phyloP scores from a whole-genome alignment of 2,888 invertebrate species.

The Amiota minor region DNA sequence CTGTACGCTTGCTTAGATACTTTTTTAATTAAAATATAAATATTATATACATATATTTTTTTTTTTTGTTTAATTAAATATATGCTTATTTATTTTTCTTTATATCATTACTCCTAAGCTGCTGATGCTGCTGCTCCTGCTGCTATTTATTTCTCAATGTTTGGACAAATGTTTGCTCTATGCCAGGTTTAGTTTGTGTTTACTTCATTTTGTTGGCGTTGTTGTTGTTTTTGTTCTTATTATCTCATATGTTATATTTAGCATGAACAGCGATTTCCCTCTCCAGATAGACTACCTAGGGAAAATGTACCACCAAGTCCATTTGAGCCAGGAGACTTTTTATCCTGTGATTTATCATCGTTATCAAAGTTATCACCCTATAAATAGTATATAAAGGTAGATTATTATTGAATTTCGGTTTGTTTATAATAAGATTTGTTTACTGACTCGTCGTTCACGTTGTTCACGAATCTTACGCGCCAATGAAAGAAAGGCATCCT shows the following conservation, averaged over 20 bases:
- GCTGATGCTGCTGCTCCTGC: conserved; percentile 37
- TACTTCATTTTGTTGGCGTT: conserved; percentile 33
- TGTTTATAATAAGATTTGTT: neutral
- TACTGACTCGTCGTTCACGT: conserved; percentile 81
- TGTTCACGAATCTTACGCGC: conserved; percentile 89
- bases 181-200: neutral
- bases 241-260: conserved; percentile 52
- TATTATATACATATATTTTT: conserved; percentile 23
- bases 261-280: conserved; percentile 73
- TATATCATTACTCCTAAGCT: conserved; percentile 35
- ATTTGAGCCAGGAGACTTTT: conserved; percentile 72
- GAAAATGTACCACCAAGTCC: conserved; percentile 73
- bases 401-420: neutral
- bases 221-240: neutral
- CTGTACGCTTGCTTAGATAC: conserved; percentile 52
- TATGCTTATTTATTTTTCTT: neutral
- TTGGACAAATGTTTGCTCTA: no score
- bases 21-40: conserved; percentile 31
- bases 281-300: conserved; percentile 69
- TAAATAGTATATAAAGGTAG: conserved; percentile 18
- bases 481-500: conserved; percentile 85
- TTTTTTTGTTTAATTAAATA: conserved; percentile 27
- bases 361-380: conserved; percentile 74
- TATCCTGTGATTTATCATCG: conserved; percentile 72
- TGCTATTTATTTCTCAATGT: conserved; percentile 18